Evolutionary conservation across 1,140 invertebrate genomes (phyloP), one percentile per base, ranked within the genome.

Genomic region (Saxidomus purpurata): DNA sequence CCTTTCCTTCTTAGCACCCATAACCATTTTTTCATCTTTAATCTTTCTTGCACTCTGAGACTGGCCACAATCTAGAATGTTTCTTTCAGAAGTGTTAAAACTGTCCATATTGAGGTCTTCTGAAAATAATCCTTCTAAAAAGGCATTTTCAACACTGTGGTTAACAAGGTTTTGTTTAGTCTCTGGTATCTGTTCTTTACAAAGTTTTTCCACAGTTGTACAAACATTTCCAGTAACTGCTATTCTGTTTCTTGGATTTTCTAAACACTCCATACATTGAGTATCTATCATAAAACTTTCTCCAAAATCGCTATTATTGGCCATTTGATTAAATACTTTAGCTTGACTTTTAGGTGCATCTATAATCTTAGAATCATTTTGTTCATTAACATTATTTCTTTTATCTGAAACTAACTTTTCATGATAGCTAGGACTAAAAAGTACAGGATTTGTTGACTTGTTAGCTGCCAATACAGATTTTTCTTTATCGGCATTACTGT

Each of bases 201-300:
- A 17, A 31, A 36, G 28, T n/a, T 59, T 61, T 52, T 81, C 79
- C 6, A 61, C 43, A 22, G 22, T 38, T 9, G 6, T 9, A 19
- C 17, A 1, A 38, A 15, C 31, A 38, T 38, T 36, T 36, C 6
- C 36, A 38, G 11, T 71, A 28, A 15, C 25, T 19, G 0, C 19
- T 71, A 15, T 38, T 0, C 15, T 38, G 59, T 28, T 63, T 63
- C 25, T 63, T 4, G n/a, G 8, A 52, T 79, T 79, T 55, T 79
- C 76, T 55, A 79, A 36, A 17, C 13, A 25, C 17, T 82, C 34
- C 49, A 82, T 61, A 82, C 55, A 92, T 84, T 94, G 94, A n/a
- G 93, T 93, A 81, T 94, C 90, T n/a, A 94, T 38, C 17, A 91
- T 63, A 90, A 94, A 85, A 74, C 82, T 90, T 49, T 90, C 89